Evolutionary conservation across 2,797 vertebrate species (phyloP).

Genomic region (Gallinago solitaria): DNA sequence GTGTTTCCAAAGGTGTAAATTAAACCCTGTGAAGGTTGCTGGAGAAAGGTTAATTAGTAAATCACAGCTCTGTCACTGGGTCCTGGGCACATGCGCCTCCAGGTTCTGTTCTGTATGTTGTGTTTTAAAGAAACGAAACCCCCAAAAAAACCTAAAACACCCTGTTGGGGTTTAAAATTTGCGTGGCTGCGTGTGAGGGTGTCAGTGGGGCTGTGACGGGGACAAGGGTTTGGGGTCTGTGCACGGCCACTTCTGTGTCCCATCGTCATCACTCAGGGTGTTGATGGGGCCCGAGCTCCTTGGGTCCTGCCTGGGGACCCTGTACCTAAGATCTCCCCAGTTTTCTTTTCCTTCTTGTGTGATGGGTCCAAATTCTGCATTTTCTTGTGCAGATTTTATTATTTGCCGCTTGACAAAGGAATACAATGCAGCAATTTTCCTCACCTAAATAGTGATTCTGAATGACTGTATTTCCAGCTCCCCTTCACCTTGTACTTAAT

Average conservation of each 20-base stretch:
- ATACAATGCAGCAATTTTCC: background rate
- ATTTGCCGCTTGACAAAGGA: background rate
- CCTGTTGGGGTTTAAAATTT: background rate
- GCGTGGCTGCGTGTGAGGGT: background rate
- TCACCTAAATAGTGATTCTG: background rate
- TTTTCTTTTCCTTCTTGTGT: background rate
- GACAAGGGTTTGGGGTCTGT: background rate
- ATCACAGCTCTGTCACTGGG: background rate
- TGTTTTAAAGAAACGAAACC: background rate
- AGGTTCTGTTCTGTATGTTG: background rate
- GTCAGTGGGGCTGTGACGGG: background rate
- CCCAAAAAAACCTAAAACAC: too few species aligned
- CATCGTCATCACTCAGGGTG: fast-evolving
- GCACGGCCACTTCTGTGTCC: background rate
- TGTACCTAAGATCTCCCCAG: fast-evolving
- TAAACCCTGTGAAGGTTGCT: background rate
- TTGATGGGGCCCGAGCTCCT: background rate
- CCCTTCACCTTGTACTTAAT: conserved; percentile 9
- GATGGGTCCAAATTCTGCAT: background rate
- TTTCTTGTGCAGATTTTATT: background rate
- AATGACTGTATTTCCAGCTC: background rate
- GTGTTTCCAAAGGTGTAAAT: background rate
- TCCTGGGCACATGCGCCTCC: background rate
- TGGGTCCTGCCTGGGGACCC: background rate
- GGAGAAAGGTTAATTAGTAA: background rate